These are phyloP conservation scores for Synanthedon andrenaeformis DNA, from an alignment of 2,888 invertebrate species.

Conservation along the genomic window DNA sequence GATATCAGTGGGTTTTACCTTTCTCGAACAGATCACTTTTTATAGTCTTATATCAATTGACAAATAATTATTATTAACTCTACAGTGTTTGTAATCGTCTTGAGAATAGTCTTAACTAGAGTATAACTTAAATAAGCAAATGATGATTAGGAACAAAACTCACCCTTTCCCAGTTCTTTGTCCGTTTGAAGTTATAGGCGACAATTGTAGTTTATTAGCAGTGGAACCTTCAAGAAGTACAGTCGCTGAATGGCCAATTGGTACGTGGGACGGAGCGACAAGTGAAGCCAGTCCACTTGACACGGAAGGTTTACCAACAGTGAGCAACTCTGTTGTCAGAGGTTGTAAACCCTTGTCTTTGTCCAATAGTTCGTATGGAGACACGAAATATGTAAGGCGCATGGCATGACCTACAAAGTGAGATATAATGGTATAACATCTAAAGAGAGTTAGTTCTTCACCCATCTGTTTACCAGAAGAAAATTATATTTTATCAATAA, in stretches of 20 bases:
- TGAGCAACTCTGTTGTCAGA: conserved; percentile 80
- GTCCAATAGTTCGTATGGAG: conserved; percentile 91
- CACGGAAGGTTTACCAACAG: conserved; percentile 48
- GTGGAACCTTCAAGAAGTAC: conserved; percentile 91
- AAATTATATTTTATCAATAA: background rate
- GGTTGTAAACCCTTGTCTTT: conserved; percentile 80
- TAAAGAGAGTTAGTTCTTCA: background rate
- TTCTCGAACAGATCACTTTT: too few species aligned
- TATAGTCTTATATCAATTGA: too few species aligned
- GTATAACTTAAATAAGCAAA: too few species aligned
- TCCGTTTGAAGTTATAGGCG: conserved; percentile 77
- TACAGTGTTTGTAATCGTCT: too few species aligned
- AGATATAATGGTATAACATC: too few species aligned
- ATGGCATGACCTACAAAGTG: conserved; percentile 82
- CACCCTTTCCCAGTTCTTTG: conserved; percentile 82
- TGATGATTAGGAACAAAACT: conserved; percentile 9
- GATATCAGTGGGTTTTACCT: too few species aligned
- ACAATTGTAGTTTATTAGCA: conserved; percentile 84
- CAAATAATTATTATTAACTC: too few species aligned
- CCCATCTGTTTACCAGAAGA: too few species aligned
- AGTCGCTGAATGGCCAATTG: conserved; percentile 87
- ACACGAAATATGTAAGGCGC: conserved; percentile 93
- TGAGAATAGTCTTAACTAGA: too few species aligned
- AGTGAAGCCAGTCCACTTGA: conserved; percentile 45
- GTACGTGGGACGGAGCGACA: conserved; percentile 63